Evolutionary conservation across 2,888 invertebrate species (phyloP).

Genomic region (Meteorus cinctellus): DNA sequence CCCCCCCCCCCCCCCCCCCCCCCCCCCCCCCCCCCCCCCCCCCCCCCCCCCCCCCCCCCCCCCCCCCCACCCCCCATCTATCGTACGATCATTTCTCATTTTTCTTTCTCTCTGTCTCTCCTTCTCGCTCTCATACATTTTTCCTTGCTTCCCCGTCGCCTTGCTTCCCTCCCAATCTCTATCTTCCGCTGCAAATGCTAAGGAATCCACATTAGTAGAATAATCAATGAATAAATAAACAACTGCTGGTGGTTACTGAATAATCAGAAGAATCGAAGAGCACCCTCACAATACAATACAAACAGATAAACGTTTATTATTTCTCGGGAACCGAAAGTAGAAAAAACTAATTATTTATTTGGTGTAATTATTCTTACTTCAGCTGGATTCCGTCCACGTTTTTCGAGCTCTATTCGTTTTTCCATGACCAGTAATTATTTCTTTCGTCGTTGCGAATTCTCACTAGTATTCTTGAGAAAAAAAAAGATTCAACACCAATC

Average conservation of each 20-base stretch:
- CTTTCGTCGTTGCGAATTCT: conserved; percentile 49
- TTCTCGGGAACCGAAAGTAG: neutral
- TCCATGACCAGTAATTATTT: conserved; percentile 80
- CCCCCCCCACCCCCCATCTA: neutral
- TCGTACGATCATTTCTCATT: too few species aligned
- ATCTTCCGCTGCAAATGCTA: too few species aligned
- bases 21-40: neutral
- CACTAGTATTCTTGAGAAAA: conserved; percentile 28
- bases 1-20: neutral
- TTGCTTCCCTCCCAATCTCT: too few species aligned
- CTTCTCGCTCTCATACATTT: too few species aligned
- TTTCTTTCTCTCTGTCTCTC: too few species aligned
- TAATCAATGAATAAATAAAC: too few species aligned
- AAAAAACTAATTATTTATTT: conserved; percentile 13
- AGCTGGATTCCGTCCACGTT: conserved; percentile 90
- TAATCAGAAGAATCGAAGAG: too few species aligned
- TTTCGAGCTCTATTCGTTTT: conserved; percentile 95
- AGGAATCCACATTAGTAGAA: too few species aligned
- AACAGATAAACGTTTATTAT: neutral
- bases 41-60: neutral
- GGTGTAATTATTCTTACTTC: conserved; percentile 80
- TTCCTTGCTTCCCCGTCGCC: too few species aligned
- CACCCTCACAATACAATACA: conserved; percentile 6
- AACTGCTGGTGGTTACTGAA: too few species aligned
- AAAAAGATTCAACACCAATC: conserved; percentile 25